phyloP scores from a whole-genome alignment of 2,888 invertebrate genomes.

The Spicauda simplicius region DNA sequence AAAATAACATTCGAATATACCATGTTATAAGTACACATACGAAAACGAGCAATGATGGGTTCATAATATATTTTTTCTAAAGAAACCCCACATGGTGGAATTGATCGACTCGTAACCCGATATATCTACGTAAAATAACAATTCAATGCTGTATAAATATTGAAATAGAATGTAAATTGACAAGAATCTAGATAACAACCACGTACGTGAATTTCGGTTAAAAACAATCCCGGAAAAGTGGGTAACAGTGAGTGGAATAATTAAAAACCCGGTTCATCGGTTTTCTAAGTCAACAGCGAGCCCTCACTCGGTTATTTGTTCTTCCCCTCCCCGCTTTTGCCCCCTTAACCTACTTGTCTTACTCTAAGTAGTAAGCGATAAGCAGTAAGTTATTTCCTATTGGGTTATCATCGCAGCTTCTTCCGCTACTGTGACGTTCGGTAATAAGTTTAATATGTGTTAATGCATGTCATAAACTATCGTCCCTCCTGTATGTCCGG shows the following conservation, averaged over 20 bases:
- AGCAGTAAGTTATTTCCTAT: neutral
- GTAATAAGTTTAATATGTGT: no score
- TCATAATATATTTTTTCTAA: no score
- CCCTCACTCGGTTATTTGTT: conserved; percentile 25
- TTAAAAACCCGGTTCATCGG: conserved; percentile 35
- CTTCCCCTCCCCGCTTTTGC: neutral
- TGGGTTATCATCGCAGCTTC: no score
- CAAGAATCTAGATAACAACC: neutral
- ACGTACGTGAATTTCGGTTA: conserved; percentile 12
- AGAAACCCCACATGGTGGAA: no score
- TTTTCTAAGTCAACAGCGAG: conserved; percentile 35
- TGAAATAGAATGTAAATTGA: neutral
- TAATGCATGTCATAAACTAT: neutral
- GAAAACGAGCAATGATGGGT: no score
- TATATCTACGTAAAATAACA: neutral
- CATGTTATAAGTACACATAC: no score
- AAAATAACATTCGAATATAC: no score
- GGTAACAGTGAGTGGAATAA: conserved; percentile 27
- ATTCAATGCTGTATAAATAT: no score
- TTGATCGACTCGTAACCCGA: neutral
- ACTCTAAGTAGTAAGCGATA: neutral
- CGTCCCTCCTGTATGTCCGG: no score
- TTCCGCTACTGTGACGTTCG: no score
- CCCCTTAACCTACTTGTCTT: conserved; percentile 13
- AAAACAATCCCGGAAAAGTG: conserved; percentile 26